These are phyloP conservation scores for Alsophila aescularia DNA, from an alignment of 2,888 invertebrate species.

Conservation along the genomic window DNA sequence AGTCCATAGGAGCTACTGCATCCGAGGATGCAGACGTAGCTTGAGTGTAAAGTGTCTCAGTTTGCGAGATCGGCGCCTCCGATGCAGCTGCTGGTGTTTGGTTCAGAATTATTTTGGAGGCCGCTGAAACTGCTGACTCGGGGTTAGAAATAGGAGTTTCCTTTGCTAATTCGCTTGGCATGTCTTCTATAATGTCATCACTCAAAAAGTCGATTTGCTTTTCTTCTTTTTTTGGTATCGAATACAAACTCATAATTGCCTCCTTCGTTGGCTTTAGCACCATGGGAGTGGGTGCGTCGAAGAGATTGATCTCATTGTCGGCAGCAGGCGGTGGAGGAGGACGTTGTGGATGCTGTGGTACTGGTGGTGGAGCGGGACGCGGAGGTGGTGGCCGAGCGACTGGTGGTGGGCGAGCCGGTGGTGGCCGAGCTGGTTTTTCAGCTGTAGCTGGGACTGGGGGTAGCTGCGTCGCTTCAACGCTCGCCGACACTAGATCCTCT, in stretches of 20 bases:
- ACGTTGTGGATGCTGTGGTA: conserved; percentile 59
- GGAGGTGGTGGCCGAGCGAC: conserved; percentile 78
- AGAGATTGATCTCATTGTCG: conserved; percentile 82
- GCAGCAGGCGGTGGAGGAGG: conserved; percentile 46
- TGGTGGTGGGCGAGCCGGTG: conserved; percentile 64
- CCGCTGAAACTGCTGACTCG: conserved; percentile 34
- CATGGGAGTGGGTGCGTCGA: conserved; percentile 83
- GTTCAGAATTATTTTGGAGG: conserved; percentile 20
- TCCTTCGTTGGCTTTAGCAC: conserved; percentile 82
- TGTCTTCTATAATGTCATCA: conserved; percentile 79
- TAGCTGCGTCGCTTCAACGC: conserved; percentile 50
- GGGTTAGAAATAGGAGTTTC: conserved; percentile 43
- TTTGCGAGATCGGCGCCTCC: conserved; percentile 17
- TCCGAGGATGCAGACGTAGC: conserved; percentile 21
- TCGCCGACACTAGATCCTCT: conserved; percentile 43
- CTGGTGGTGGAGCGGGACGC: conserved; percentile 76
- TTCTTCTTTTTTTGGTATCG: conserved; percentile 70
- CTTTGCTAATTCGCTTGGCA: conserved; percentile 44
- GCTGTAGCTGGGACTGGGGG: conserved; percentile 56
- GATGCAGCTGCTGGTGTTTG: conserved; percentile 10
- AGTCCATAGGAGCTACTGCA: conserved; percentile 64
- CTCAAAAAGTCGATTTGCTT: conserved; percentile 84
- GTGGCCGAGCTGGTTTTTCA: conserved; percentile 24
- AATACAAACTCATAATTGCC: conserved; percentile 85
- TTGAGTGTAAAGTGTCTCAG: conserved; percentile 21